phyloP scores from a whole-genome alignment of 2,797 vertebrate species.

The Sphenopsis melanotis region DNA sequence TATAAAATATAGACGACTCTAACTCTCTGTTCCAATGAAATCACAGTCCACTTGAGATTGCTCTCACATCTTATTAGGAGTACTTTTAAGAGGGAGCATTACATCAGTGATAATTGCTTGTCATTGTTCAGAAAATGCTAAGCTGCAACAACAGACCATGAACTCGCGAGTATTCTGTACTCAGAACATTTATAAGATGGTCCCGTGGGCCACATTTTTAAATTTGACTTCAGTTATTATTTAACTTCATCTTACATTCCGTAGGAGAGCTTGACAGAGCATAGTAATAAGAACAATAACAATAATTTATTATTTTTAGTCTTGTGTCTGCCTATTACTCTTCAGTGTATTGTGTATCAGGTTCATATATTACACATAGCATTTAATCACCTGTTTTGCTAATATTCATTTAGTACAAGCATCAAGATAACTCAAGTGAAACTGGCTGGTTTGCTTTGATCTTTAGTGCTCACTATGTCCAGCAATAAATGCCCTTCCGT shows the following conservation, averaged over 20 bases:
- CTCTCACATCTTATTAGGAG: background rate
- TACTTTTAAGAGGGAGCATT: background rate
- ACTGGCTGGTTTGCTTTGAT: background rate
- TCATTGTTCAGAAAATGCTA: background rate
- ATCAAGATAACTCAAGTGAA: background rate
- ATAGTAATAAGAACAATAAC: background rate
- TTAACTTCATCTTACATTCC: background rate
- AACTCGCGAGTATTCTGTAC: background rate
- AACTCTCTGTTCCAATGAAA: background rate
- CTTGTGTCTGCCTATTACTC: background rate
- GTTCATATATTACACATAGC: background rate
- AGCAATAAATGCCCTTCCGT: background rate
- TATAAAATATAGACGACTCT: background rate
- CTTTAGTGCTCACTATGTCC: background rate
- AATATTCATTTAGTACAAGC: background rate
- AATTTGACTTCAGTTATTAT: background rate
- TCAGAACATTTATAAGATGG: background rate
- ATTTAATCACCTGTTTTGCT: background rate
- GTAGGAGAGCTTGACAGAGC: background rate
- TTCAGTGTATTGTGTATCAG: background rate
- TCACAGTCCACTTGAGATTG: background rate
- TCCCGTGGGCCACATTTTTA: background rate
- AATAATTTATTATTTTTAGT: background rate
- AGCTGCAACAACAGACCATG: background rate
- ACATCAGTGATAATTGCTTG: background rate